A percentile compares a stretch with the other conserved stretches of the same genome.
Conservation (phyloP, 1,140 invertebrate genomes). For the Chymomyza costata region DNA sequence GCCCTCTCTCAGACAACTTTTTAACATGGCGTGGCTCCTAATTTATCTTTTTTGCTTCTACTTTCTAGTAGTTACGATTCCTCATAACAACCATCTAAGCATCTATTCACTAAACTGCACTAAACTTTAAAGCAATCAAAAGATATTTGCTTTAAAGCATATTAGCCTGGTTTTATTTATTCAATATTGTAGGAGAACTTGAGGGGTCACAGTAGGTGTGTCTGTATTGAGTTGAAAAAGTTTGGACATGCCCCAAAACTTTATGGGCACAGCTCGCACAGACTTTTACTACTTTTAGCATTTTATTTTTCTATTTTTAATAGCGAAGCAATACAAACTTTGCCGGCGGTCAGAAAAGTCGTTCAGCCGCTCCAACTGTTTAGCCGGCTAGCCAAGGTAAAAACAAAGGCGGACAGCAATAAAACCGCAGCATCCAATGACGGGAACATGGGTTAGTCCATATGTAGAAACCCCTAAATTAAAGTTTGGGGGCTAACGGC, state of each 20-base stretch:
- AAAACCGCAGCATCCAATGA: neutral
- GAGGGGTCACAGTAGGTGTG: constrained; percentile 38
- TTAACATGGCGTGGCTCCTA: too few relatives aligned
- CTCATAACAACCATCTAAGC: too few relatives aligned
- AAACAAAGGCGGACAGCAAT: neutral
- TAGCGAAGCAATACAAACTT: constrained; percentile 46
- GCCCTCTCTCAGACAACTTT: too few relatives aligned
- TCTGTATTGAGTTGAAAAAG: constrained; percentile 65
- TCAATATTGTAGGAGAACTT: neutral
- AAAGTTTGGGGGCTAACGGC: constrained; percentile 40
- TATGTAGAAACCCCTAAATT: constrained; percentile 56
- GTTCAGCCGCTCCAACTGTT: neutral
- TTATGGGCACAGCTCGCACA: constrained; percentile 43
- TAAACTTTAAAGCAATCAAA: too few relatives aligned
- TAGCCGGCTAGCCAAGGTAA: neutral
- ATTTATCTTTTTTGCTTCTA: too few relatives aligned
- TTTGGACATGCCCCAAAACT: constrained; percentile 56
- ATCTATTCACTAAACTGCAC: too few relatives aligned
- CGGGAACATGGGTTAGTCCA: constrained; percentile 17
- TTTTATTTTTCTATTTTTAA: constrained; percentile 36
- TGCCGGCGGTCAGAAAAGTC: constrained; percentile 43
- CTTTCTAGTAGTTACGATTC: too few relatives aligned
- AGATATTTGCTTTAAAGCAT: too few relatives aligned
- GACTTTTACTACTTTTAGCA: constrained; percentile 39
- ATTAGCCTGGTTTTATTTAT: neutral